Evolutionary conservation across 2,797 vertebrate genomes (phyloP), one percentile per base, ranked within the genome.

Genomic region (Phaenicophaeus curvirostris): DNA sequence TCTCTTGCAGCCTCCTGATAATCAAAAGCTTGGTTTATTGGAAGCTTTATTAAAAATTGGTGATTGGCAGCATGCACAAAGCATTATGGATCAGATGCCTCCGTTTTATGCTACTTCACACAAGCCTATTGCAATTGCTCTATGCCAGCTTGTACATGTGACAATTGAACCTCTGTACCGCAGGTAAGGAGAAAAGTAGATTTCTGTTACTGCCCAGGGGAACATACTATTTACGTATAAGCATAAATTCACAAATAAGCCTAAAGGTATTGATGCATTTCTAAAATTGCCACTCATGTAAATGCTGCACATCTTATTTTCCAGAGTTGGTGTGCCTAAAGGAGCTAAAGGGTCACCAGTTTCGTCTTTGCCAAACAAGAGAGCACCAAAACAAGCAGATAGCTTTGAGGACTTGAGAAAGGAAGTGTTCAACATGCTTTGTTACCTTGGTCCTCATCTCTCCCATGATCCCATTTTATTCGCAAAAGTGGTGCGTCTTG

Each of bases 71-170:
- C 99, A 99, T 25, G 99, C 99, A 35, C 99, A 99, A 93, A 99
- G 98, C 89, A 99, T 99, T 96, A 99, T 99, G 99, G 99, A 99
- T 97, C 99, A 99, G 98, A 99, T 99, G 99, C 99, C 99, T 89
- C 98, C 98, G 0, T 99, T 99, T 95, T 99, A 99, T 76, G 98
- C 99, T 71, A 98, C 99, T 90, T 99, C 99, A 59, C 99, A 99
- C 97, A 99, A 99, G 97, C 97, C 99, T 78, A 99, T 99, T 37
- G 99, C 99, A 1, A 75, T 99, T 94, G 99, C 99, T 20, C 98
- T 99, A 86, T 99, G 99, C 97, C 99, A 98, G 96, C 98, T 99
- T 21, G 98, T 99, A 66, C 99, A 99, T 54, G 98, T 99, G 97
- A 99, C 98, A 18, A 97, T 99, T 92, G 99, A 99, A 92, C 99